Conservation (phyloP, 2,113 vertebrate genomes). For the Gavialis gangeticus region DNA sequence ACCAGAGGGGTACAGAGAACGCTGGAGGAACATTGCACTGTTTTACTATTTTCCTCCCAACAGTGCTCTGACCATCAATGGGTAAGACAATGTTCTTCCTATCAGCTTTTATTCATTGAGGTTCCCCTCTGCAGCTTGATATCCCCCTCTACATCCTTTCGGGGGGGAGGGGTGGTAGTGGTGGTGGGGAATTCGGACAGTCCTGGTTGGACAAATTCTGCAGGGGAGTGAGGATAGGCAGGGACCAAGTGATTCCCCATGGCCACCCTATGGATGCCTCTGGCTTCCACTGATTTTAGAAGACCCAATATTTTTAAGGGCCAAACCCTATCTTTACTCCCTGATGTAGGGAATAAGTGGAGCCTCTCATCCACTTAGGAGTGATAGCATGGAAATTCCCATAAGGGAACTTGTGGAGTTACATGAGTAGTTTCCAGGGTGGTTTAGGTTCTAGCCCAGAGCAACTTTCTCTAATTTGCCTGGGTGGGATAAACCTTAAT, state of each 20-base stretch:
- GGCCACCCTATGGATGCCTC: too few species aligned
- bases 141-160: slow-evolving; percentile 17
- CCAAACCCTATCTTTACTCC: not conserved
- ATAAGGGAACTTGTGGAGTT: not conserved
- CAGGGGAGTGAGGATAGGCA: not conserved
- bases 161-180: slow-evolving; percentile 31
- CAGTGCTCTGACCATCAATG: not conserved
- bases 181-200: too few species aligned
- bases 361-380: not conserved
- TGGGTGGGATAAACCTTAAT: not conserved
- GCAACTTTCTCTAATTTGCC: not conserved
- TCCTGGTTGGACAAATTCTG: slow-evolving; percentile 6
- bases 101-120: slow-evolving; percentile 54
- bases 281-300: not conserved
- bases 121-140: slow-evolving; percentile 53
- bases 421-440: rapidly evolving
- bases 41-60: not conserved
- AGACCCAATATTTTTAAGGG: not conserved
- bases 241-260: not conserved
- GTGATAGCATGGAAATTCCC: slow-evolving; percentile 36
- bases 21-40: not conserved
- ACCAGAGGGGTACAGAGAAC: not conserved
- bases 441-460: not conserved
- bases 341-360: not conserved
- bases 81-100: not conserved